Evolutionary conservation across 1,140 invertebrate species (phyloP), one percentile per base, ranked within the genome.

Genomic region (Metopolophium dirhodum): DNA sequence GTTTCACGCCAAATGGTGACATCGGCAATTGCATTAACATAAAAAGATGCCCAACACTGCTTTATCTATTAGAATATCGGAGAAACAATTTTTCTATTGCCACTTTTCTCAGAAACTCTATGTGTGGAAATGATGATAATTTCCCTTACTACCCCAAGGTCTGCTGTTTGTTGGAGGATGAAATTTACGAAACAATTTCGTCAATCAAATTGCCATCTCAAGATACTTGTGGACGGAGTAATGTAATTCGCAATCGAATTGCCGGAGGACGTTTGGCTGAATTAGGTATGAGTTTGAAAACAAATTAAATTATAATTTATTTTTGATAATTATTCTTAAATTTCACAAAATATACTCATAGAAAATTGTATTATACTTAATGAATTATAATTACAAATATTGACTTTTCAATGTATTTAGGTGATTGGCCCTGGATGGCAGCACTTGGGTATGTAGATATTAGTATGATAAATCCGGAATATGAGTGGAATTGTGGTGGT

Each of bases 401-500:
- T 61, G 54, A 14, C n/a, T 68, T 8, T 68, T 90, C 2, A 20
- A 90, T 45, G 18, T 90, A 30, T 83, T 57, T 57, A 94, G 94
- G 94, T 51, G 89, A 92, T 57, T 94, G 94, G 94, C 94, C 94
- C 11, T 94, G 94, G 94, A 94, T 94, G 88, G 57, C 92, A 85
- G 94, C 96, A 47, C 95, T 98, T 41, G 97, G 96, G 45, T 97
- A 97, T 94, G 45, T 8, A 54, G 26, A 95, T 95, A 88, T 94
- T 93, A 14, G 95, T 94, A 93, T 35, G 3, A 49, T n/a, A 18
- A 86, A 2, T 54, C 1, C 11, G 1, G 35, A 94, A 6, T 83
- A 83, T 6, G 77, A 94, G 51, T 94, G 94, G 94, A 41, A 94
- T n/a, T 98, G 97, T 94, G 98, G 97, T 0, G 98, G 3, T 96